Conservation (phyloP, 2,113 vertebrate genomes). For the Scytalopus superciliaris region DNA sequence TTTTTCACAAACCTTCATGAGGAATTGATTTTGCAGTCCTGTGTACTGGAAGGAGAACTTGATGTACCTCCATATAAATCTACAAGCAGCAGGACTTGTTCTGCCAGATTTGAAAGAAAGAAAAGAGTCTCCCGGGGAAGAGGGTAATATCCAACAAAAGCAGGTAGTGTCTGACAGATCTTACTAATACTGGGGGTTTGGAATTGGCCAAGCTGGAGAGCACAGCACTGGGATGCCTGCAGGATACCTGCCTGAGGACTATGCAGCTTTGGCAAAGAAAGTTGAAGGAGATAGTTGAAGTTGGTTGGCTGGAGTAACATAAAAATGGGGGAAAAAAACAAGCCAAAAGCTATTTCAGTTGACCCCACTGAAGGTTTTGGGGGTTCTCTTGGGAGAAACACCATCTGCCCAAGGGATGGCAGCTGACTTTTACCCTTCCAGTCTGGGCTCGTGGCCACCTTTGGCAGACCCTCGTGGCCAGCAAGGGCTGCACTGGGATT, state of each 20-base stretch:
- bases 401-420: neutral
- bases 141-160: neutral
- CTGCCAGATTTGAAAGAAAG: neutral
- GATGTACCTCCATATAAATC: constrained; percentile 4
- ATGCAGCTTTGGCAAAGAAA: neutral
- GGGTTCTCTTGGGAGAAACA: neutral
- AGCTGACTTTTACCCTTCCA: neutral
- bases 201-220: neutral
- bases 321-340: neutral
- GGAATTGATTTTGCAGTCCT: neutral
- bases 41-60: neutral
- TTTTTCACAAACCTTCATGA: neutral
- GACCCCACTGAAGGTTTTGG: neutral
- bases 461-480: neutral
- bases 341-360: neutral
- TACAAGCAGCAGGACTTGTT: neutral
- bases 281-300: neutral
- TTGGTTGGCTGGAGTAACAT: neutral
- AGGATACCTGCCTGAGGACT: neutral
- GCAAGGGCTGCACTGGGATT: neutral
- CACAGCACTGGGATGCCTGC: neutral
- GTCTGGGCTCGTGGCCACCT: neutral
- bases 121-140: neutral
- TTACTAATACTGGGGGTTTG: neutral
- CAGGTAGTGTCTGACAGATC: neutral